A percentile compares a stretch with the other conserved stretches of the same genome.
phyloP scores from a whole-genome alignment of 2,888 invertebrate species.

The Microplitis manilae region DNA sequence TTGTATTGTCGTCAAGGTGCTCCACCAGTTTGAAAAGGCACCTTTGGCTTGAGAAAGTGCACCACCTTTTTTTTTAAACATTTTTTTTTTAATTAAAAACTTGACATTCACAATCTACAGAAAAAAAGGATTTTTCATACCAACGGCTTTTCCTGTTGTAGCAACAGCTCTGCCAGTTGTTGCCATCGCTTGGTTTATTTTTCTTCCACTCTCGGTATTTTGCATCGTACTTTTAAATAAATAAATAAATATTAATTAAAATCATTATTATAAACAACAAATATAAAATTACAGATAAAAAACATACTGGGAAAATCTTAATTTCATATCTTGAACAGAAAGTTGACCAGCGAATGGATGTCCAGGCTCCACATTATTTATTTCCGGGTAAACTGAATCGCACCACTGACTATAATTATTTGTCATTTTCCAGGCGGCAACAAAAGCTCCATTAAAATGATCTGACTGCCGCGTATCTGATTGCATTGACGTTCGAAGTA shows the following conservation, averaged over 20 bases:
- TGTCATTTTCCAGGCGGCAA: slow-evolving; percentile 88
- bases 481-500: slow-evolving; percentile 84
- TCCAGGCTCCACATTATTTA: slow-evolving; percentile 75
- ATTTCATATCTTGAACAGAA: slow-evolving; percentile 94
- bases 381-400: slow-evolving; percentile 71
- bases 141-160: slow-evolving; percentile 82
- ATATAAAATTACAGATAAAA: slow-evolving; percentile 14
- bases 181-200: slow-evolving; percentile 92
- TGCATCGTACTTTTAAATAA: slow-evolving; percentile 88
- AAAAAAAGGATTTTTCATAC: slow-evolving; percentile 69
- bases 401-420: slow-evolving; percentile 92
- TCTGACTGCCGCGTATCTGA: slow-evolving; percentile 86
- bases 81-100: slow-evolving; percentile 25
- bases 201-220: slow-evolving; percentile 92
- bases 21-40: slow-evolving; percentile 91
- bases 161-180: slow-evolving; percentile 93
- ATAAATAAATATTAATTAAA: slow-evolving; percentile 53
- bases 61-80: slow-evolving; percentile 76
- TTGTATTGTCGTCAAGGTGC: slow-evolving; percentile 77
- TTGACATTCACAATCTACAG: background rate
- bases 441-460: slow-evolving; percentile 89
- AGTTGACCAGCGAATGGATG: slow-evolving; percentile 97
- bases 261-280: slow-evolving; percentile 10
- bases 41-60: slow-evolving; percentile 91
- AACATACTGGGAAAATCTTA: slow-evolving; percentile 91